Evolutionary conservation across 2,113 vertebrate genomes (phyloP).

Genomic region (Halichoeres trimaculatus): DNA sequence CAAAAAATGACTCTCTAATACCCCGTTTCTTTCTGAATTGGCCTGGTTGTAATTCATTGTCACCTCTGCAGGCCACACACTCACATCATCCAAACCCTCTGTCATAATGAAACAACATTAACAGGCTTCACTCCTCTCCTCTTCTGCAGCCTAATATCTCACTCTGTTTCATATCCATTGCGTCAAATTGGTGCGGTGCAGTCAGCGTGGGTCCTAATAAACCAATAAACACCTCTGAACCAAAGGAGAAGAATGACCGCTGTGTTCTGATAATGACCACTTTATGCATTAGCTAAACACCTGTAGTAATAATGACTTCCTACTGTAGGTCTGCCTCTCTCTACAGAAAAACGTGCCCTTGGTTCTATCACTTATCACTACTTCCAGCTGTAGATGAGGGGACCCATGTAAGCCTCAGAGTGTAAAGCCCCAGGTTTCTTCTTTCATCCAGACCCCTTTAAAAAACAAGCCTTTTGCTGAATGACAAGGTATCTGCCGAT

Average conservation of each 20-base stretch:
- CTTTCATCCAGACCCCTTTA: slow-evolving; percentile 28
- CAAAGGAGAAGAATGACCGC: slow-evolving; percentile 44
- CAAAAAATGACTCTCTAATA: not conserved
- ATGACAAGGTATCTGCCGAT: slow-evolving; percentile 56
- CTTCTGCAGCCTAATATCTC: slow-evolving; percentile 58
- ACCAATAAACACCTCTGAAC: slow-evolving; percentile 69
- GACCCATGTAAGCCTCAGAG: slow-evolving; percentile 40
- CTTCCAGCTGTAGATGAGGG: slow-evolving; percentile 57
- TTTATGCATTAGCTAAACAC: slow-evolving; percentile 71
- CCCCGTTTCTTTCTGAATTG: not conserved
- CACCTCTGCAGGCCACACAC: slow-evolving; percentile 36
- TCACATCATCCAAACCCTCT: slow-evolving; percentile 32
- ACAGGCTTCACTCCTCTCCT: slow-evolving; percentile 23
- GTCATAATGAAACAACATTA: slow-evolving; percentile 61
- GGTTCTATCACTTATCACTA: slow-evolving; percentile 66
- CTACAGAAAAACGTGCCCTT: slow-evolving; percentile 57
- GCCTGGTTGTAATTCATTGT: slow-evolving; percentile 45
- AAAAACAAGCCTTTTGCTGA: slow-evolving; percentile 45
- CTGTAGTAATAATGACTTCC: slow-evolving; percentile 65
- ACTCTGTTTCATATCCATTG: slow-evolving; percentile 56
- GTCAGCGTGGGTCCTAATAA: slow-evolving; percentile 68
- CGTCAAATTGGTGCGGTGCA: slow-evolving; percentile 61
- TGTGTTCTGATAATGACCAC: slow-evolving; percentile 62
- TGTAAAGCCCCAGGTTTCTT: slow-evolving; percentile 28
- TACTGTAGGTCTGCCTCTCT: slow-evolving; percentile 33